Base-by-base conservation (phyloP, 2,113 vertebrate genomes). In the Nothoprocta perdicaria region DNA sequence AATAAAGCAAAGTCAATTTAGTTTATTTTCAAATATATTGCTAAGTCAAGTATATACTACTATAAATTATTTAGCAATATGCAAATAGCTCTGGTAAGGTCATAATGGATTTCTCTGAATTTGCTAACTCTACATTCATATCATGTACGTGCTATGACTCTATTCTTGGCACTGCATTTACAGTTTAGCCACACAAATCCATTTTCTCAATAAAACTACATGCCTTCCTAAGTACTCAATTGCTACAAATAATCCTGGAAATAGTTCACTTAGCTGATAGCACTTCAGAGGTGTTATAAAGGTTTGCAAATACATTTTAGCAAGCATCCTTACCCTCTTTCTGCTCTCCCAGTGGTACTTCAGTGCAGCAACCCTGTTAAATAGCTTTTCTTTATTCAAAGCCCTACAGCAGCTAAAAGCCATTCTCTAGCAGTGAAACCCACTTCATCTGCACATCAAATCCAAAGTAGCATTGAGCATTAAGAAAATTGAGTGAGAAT, bases 301-400 rank as follows among this genome's bases (percentile, higher is more conserved):
- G 19, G 80, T 91, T 86, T 69, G 33, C 67, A 82, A 92, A 87
- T 48, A 61, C 19, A 58, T 73, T 92, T 90, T 73, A 82, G 35
- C 10, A 89, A 61, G 29, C 29, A 68, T 40, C 46, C 67, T 17
- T 33, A 61, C 22, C 83, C 24, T 46, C 9, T 83, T 66, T 72
- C 33, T 68, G 21, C 18, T 63, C 12, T 65, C 31, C 48, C n/a
- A 75, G 15, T 10, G 75, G 29, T 24, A 75, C 63, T 89, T 86
- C 86, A 74, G 66, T 86, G 53, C 17, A 73, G 40, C 22, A 58
- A 68, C 83, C 48, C 21, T 71, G n/a, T 35, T 63, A 89, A 79
- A 79, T 29, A 71, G 41, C 9, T 53, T 79, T 90, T 74, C 29
- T 33, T 12, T 0, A 33, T 31, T 58, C 84, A 69, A 58, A 80